Evolutionary conservation across 2,113 vertebrate genomes (phyloP), one percentile per base, ranked within the genome.

Genomic region (Lanius ludovicianus): DNA sequence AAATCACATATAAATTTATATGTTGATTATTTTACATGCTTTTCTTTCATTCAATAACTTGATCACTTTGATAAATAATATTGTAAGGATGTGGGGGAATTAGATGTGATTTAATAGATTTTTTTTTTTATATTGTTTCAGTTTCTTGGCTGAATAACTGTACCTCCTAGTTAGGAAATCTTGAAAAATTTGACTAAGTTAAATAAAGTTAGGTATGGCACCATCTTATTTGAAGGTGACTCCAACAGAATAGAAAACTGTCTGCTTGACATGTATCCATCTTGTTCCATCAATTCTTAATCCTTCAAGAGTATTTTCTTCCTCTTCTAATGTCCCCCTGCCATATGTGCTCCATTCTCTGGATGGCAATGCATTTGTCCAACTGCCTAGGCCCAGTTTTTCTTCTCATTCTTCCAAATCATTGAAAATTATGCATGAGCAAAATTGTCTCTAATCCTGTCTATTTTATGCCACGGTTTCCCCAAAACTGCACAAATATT

Each of bases 141-240:
- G 14, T 77, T 86, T 89, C 21, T n/a, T 92, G 84, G 16, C 5
- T 89, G 49, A 80, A 67, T 56, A 73, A 46, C 19, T 44, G 7
- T 52, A 49, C 31, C 16, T 78, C 18, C 23, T 50, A 27, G 3
- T 33, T 21, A 74, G 27, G 17, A 7, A 73, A 28, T 50, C 35
- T 50, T 78, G n/a, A 78, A 46, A 80, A 87, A 70, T 44, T 57
- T 47, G 2, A 46, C 17, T 39, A 55, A 25, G 27, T 41, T 77
- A 0, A 59, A 81, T 47, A 37, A 15, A 31, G 1, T 62, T 84
- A 35, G 5, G 1, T 64, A n/a, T 37, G 21, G 7, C 25, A 70
- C 11, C 57, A 60, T 15, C 10, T 73, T 14, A 63, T 53, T 64
- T 56, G 7, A n/a, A 62, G 50, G 31, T 64, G 15, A 1, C 52